A percentile compares a stretch with the other conserved stretches of the same genome.
Conservation (phyloP, 2,113 vertebrate species). For the Labrus mixtus region DNA sequence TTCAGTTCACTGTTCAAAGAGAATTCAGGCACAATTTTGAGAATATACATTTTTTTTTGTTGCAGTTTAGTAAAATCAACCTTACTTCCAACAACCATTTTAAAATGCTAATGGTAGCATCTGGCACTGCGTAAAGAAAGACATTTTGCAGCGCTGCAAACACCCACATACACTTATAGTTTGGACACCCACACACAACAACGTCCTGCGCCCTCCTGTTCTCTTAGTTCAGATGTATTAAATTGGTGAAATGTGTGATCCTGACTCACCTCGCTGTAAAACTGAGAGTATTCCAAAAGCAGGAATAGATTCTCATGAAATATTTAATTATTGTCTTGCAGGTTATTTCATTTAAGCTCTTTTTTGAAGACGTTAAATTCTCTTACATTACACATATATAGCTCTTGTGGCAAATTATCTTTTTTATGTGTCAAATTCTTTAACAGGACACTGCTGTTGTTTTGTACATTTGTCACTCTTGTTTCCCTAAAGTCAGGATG, state of each 20-base stretch:
- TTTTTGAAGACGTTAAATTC: slow-evolving; percentile 3
- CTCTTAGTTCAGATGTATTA: slow-evolving; percentile 30
- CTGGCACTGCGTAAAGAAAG: slow-evolving; percentile 8
- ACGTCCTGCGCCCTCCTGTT: slow-evolving; percentile 11
- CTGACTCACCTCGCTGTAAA: slow-evolving; percentile 26
- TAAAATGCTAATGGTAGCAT: slow-evolving; percentile 16
- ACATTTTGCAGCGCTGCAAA: slow-evolving; percentile 12
- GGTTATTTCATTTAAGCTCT: neutral
- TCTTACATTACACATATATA: slow-evolving; percentile 11
- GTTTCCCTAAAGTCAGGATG: slow-evolving; percentile 22
- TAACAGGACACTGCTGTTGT: slow-evolving; percentile 9
- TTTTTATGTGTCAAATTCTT: no score
- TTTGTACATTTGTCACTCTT: slow-evolving; percentile 31
- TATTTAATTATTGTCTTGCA: slow-evolving; percentile 21
- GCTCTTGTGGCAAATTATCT: slow-evolving; percentile 16
- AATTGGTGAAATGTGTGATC: slow-evolving; percentile 33
- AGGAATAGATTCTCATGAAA: slow-evolving; percentile 23
- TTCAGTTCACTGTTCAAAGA: neutral
- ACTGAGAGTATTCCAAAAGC: slow-evolving; percentile 17
- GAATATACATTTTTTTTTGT: neutral
- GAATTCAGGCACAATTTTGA: neutral
- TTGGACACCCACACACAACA: slow-evolving; percentile 1
- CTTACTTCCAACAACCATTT: neutral
- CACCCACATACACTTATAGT: slow-evolving; percentile 17
- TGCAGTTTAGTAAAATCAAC: neutral